phyloP scores from a whole-genome alignment of 2,888 invertebrate genomes.

The Herminia tarsipennalis region DNA sequence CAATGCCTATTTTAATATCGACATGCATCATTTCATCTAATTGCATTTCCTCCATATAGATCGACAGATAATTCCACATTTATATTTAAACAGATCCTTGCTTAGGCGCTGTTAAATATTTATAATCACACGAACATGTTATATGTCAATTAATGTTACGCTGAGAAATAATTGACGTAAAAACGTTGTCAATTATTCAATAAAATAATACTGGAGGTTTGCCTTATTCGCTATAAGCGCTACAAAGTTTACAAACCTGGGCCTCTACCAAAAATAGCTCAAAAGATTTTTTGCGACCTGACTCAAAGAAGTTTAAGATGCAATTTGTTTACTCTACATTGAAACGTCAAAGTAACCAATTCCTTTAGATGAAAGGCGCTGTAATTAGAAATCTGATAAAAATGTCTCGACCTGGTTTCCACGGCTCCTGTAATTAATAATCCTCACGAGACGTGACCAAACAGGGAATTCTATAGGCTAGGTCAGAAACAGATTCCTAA shows the following conservation, averaged over 20 bases:
- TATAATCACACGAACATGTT: slow-evolving; percentile 66
- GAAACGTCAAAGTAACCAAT: slow-evolving; percentile 53
- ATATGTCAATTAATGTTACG: slow-evolving; percentile 75
- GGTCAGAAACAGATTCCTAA: slow-evolving; percentile 61
- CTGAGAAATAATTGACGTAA: slow-evolving; percentile 76
- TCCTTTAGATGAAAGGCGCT: slow-evolving; percentile 41
- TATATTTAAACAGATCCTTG: slow-evolving; percentile 39
- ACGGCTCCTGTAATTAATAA: slow-evolving; percentile 67
- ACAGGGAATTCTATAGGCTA: slow-evolving; percentile 61
- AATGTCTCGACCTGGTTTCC: slow-evolving; percentile 63
- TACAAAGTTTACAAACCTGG: slow-evolving; percentile 47
- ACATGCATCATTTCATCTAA: slow-evolving; percentile 83
- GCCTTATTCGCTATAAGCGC: slow-evolving; percentile 63
- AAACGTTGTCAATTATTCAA: slow-evolving; percentile 68
- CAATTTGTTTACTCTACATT: slow-evolving; percentile 56
- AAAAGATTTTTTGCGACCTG: slow-evolving; percentile 49
- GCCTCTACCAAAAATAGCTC: slow-evolving; percentile 56
- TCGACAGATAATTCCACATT: slow-evolving; percentile 49
- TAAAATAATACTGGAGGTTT: slow-evolving; percentile 65
- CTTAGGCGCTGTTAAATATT: slow-evolving; percentile 62
- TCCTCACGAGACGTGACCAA: slow-evolving; percentile 61
- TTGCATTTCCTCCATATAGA: slow-evolving; percentile 76
- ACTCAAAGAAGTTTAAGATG: slow-evolving; percentile 39
- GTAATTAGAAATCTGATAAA: slow-evolving; percentile 62
- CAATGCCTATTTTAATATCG: slow-evolving; percentile 81